Base-by-base conservation (phyloP, 2,113 vertebrate genomes). In the Protomyctophum bolini region DNA sequence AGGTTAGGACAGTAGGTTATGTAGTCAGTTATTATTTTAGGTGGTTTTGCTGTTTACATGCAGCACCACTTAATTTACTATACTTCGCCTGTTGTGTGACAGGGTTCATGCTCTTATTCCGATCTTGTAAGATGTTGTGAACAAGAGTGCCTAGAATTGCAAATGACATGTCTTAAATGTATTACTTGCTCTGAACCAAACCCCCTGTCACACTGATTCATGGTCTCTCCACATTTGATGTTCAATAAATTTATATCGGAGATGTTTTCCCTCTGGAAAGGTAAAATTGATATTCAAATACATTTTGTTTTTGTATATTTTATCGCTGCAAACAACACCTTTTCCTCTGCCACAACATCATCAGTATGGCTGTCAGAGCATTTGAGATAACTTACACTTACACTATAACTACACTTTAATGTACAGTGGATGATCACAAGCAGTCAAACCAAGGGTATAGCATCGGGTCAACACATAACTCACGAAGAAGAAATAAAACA, bases 201-300 rank as follows among this genome's bases (percentile, higher is more conserved):
- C n/a, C 33, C 41, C 59, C 28, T 2, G 15, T 76, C 46, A 72
- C 14, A 64, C 47, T 51, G 46, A 75, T 52, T 64, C 59, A 56
- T 76, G 21, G 7, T 52, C 45, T 63, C 47, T 65, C 49, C 57
- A 56, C 3, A 2, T 54, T 45, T 65, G n/a, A 67, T 57, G 55
- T 6, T 50, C 58, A 47, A 45, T 14, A 4, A 76, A 74, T 29
- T n/a, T n/a, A 72, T 71, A 58, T 69, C 55, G 7, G 51, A 61
- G 49, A 58, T 54, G 3, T 65, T 70, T 71, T 76, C 54, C 59
- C 59, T 70, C 72, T 59, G 21, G 50, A 79, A 66, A 68, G 58
- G 21, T 9, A 8, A 58, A 63, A 76, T 56, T 69, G 68, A 76
- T 75, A 68, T 84, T 82, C 69, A 72, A 54, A 67, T 41, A 4